Evolutionary conservation across 2,888 invertebrate species (phyloP), one percentile per base, ranked within the genome.

Genomic region (Autographa pulchrina): DNA sequence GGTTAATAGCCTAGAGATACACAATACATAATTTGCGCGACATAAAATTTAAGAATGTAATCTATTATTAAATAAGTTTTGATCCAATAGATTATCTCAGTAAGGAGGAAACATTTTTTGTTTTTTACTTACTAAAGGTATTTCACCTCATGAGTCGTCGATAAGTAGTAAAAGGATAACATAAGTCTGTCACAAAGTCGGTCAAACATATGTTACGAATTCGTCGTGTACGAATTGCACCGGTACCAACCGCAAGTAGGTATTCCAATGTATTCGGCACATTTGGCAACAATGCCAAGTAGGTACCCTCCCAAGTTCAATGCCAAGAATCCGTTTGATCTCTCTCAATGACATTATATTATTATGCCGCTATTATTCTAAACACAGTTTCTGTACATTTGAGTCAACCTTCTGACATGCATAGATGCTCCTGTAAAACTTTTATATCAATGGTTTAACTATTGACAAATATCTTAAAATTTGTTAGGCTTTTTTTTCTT

Each of bases 241-340:
- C 70, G 48, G 68, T 76, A 59, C 58, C 67, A 35, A 71, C 75
- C 65, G 71, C 78, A 84, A 78, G 64, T 65, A 62, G 68, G 79
- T 65, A 75, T 78, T 72, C 72, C 77, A 83, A 84, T 83, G 85
- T 76, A 82, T 80, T 77, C 82, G 88, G 83, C 87, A 91, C 87
- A 90, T 92, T 95, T 95, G 94, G 94, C 93, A 66, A 65, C 76
- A 75, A 72, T 59, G 94, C 95, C 94, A 95, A 95, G 90, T 94
- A 86, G 93, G 92, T 83, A 71, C 78, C 62, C 68, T 82, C 78
- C 86, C 93, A 93, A 93, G 93, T 92, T 93, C 93, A 94, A 90
- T 94, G 95, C 95, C 95, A 95, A 95, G 93, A 93, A 91, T 92
- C 87, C 87, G 89, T 84, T 86, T 82, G 76, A 84, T 87, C 84